Base-by-base conservation (phyloP, 2,888 invertebrate genomes). In the Agonopterix arenella region DNA sequence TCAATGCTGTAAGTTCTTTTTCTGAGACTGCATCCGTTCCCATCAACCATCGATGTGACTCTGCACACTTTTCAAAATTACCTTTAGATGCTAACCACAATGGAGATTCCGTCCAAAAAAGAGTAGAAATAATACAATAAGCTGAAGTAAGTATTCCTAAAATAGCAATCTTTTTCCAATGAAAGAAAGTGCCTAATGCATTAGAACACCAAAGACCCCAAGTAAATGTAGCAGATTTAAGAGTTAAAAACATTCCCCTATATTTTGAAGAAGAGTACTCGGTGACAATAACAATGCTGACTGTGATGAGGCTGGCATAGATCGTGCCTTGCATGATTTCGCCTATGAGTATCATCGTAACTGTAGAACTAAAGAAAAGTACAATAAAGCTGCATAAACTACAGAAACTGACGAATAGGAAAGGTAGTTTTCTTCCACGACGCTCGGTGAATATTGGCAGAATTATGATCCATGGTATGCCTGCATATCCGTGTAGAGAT, bases 121-220 rank as follows among this genome's bases (percentile, higher is more conserved):
- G 3, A 4, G 44, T 28, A 11, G 59, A 58, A 0, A 61, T 1
- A 38, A 51, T 44, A 36, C 45, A 49, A 41, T 52, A 57, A 8
- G 46, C n/a, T 2, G 46, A 48, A 11, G 7, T 11, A 8, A 52
- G 8, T 16, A 52, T 28, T n/a, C 52, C 54, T 4, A 57, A 5
- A 0, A 53, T 16, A 8, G 45, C 52, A 42, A 61, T 61, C 10
- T 58, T 52, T 36, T 49, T 61, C 54, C 56, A 62, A 13, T 55
- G 52, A 8, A 54, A 54, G 44, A 50, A 57, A 2, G 60, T 59
- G 11, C 58, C 60, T 2, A 59, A 54, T 0, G 54, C 50, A 45
- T 58, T 59, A 0, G 59, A 47, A n/a, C 51, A 44, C 60, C 61
- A 62, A 4, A 60, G 49, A 7, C 58, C 60, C 58, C 59, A 60